A percentile compares a stretch with the other conserved stretches of the same genome.
Conservation (phyloP, 2,888 invertebrate genomes). For the Yponomeuta plumbellus region DNA sequence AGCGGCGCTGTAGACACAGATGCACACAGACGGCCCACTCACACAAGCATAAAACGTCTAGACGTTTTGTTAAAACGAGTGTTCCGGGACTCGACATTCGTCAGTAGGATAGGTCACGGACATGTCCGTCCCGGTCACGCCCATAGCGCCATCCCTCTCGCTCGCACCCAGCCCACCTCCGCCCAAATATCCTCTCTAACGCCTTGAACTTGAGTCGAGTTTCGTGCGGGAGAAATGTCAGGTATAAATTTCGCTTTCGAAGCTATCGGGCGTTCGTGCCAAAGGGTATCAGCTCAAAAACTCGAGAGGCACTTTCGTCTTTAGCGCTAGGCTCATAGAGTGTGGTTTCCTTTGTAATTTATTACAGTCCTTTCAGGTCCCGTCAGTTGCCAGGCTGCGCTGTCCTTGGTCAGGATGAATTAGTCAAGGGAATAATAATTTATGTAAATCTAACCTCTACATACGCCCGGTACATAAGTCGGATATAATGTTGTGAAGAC, state of each 20-base stretch:
- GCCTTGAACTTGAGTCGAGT: constrained; percentile 1
- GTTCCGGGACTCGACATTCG: constrained; percentile 74
- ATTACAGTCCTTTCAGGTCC: constrained; percentile 56
- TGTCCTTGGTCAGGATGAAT: constrained; percentile 73
- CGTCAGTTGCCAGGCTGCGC: constrained; percentile 38
- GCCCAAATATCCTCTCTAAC: constrained; percentile 31
- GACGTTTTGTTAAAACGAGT: constrained; percentile 70
- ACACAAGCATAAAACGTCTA: constrained; percentile 46
- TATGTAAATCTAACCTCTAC: constrained; percentile 60
- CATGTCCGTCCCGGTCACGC: constrained; percentile 49
- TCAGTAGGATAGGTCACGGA: constrained; percentile 77
- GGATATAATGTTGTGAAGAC: neutral
- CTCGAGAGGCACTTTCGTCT: neutral
- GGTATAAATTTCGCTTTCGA: constrained; percentile 75
- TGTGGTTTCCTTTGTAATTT: constrained; percentile 21
- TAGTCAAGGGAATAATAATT: constrained; percentile 73
- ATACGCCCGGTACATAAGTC: constrained; percentile 18
- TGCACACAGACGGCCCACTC: constrained; percentile 17
- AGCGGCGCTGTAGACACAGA: constrained; percentile 25
- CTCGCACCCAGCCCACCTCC: constrained; percentile 27
- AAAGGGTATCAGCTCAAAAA: constrained; percentile 38
- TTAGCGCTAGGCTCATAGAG: neutral
- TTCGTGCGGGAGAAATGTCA: constrained; percentile 26
- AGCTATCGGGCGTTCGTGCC: constrained; percentile 35
- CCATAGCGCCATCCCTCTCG: constrained; percentile 34